These are phyloP conservation scores for Fistularia commersonii DNA, from an alignment of 2,797 vertebrate genomes.

Conservation along the genomic window DNA sequence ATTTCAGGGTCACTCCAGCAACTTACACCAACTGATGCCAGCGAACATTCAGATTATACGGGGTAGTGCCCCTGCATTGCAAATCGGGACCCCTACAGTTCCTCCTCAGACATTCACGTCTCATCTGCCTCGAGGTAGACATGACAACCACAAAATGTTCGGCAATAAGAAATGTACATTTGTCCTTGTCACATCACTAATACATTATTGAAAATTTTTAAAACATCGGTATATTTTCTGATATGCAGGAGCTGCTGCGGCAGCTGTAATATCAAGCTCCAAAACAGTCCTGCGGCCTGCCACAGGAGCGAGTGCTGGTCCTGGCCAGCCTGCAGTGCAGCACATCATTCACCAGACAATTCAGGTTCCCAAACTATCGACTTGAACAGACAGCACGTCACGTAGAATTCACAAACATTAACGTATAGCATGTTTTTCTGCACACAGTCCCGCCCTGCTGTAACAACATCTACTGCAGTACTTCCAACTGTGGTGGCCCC, in stretches of 20 bases:
- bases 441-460: slow-evolving; percentile 87
- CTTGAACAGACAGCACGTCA: no score
- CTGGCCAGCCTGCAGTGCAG: slow-evolving; percentile 86
- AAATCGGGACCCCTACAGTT: slow-evolving; percentile 81
- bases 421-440: neutral
- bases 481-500: slow-evolving; percentile 93
- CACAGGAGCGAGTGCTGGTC: slow-evolving; percentile 81
- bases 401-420: no score
- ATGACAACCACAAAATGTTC: no score
- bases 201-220: neutral
- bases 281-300: slow-evolving; percentile 95
- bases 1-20: slow-evolving; percentile 89
- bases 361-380: slow-evolving; percentile 70
- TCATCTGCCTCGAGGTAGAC: slow-evolving; percentile 91
- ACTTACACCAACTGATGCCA: slow-evolving; percentile 92
- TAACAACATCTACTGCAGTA: slow-evolving; percentile 90
- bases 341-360: slow-evolving; percentile 97
- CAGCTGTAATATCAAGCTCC: slow-evolving; percentile 96
- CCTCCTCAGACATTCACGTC: slow-evolving; percentile 80
- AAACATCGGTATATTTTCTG: neutral
- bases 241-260: slow-evolving; percentile 88
- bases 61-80: slow-evolving; percentile 83
- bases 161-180: no score
- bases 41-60: slow-evolving; percentile 94
- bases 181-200: neutral